Evolutionary conservation across 2,113 vertebrate genomes (phyloP).

Genomic region (Silurus meridionalis): DNA sequence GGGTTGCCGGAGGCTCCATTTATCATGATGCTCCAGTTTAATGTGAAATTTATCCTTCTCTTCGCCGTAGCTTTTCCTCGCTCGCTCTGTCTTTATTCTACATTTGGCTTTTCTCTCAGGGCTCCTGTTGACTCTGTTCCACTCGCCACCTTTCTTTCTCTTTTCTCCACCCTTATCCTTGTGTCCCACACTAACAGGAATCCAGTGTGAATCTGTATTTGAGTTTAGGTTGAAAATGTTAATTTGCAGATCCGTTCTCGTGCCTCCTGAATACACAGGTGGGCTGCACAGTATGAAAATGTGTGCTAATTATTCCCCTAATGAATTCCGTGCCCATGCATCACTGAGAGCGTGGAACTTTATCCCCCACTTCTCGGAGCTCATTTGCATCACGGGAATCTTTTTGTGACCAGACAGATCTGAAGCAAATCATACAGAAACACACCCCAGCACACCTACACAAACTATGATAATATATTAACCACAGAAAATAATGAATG

Average conservation of each 20-base stretch:
- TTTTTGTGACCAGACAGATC: conserved; percentile 1
- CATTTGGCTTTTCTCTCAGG: conserved; percentile 32
- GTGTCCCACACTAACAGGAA: background rate
- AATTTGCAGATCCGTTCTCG: background rate
- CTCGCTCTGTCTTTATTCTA: conserved; percentile 50
- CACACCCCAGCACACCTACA: background rate
- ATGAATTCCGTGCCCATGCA: conserved; percentile 18
- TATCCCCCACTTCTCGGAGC: conserved; percentile 6
- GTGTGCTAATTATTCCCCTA: conserved; percentile 20
- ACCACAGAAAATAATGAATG: background rate
- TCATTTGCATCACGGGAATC: conserved; percentile 11
- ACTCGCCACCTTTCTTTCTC: background rate
- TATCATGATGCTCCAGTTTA: conserved; percentile 78
- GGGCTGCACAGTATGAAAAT: background rate
- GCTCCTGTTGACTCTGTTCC: conserved; percentile 11
- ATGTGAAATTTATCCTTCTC: conserved; percentile 66
- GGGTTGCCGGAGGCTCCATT: conserved; percentile 72
- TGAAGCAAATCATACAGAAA: background rate
- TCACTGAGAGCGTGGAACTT: conserved; percentile 3
- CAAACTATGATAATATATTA: background rate
- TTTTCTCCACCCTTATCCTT: background rate
- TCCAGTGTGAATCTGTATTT: background rate
- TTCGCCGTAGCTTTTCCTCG: conserved; percentile 54
- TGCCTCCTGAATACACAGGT: background rate
- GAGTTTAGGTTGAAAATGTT: background rate